A percentile compares a stretch with the other conserved stretches of the same genome.
phyloP scores from a whole-genome alignment of 2,797 vertebrate species.

The Amblyraja radiata region DNA sequence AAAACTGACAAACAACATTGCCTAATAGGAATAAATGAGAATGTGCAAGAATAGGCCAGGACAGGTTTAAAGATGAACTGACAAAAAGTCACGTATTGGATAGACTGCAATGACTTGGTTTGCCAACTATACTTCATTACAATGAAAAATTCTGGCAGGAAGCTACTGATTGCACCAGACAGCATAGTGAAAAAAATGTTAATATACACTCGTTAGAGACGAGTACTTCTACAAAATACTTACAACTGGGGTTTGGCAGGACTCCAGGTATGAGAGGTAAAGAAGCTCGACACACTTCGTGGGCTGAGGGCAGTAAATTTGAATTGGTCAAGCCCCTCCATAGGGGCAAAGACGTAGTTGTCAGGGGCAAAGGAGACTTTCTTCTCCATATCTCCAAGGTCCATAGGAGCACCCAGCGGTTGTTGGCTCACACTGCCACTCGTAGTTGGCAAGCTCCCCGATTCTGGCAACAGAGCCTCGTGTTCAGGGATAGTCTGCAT shows the following conservation, averaged over 20 bases:
- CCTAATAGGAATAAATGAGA: neutral
- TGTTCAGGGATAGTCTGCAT: neutral
- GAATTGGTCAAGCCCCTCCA: conserved; percentile 63
- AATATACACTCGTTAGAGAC: neutral
- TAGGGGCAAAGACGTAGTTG: conserved; percentile 77
- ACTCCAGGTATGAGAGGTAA: conserved; percentile 63
- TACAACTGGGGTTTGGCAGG: conserved; percentile 49
- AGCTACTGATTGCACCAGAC: neutral
- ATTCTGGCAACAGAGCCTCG: neutral
- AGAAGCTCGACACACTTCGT: conserved; percentile 64
- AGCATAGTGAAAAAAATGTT: neutral
- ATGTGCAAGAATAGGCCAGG: neutral
- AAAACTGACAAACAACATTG: neutral
- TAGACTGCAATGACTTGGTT: neutral
- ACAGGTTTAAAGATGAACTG: neutral
- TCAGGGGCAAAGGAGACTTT: conserved; percentile 76
- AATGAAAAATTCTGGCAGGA: neutral
- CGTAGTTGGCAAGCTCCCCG: neutral
- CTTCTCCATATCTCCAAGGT: conserved; percentile 40
- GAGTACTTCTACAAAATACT: conserved; percentile 39
- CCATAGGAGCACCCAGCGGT: neutral
- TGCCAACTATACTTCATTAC: neutral
- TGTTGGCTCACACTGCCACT: neutral
- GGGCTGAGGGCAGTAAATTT: conserved; percentile 71
- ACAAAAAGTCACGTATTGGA: neutral